Conservation (phyloP, 2,888 invertebrate genomes). For the Lasius platythorax region DNA sequence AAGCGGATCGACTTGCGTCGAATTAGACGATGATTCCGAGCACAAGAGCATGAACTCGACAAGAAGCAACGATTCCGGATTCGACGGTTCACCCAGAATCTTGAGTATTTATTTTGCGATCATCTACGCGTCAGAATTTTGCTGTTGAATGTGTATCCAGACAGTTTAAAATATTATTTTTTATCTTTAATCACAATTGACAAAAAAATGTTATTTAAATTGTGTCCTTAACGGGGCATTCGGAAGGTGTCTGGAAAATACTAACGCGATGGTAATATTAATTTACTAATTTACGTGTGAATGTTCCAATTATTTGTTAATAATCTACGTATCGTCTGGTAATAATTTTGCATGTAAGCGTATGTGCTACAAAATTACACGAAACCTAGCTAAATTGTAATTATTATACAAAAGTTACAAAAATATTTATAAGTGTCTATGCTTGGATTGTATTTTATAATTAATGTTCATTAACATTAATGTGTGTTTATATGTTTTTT, state of each 20-base stretch:
- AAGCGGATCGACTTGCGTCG: constrained; percentile 84
- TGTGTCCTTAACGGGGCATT: background rate
- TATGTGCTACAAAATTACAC: constrained; percentile 23
- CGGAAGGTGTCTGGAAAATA: background rate
- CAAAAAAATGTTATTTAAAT: background rate
- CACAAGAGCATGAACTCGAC: constrained; percentile 89
- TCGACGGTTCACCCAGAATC: constrained; percentile 87
- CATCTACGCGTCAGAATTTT: constrained; percentile 42
- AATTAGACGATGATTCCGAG: constrained; percentile 86
- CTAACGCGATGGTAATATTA: background rate
- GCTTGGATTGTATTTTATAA: constrained; percentile 1
- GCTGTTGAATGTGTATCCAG: background rate
- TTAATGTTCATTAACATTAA: background rate
- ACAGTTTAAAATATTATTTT: background rate
- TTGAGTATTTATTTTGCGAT: constrained; percentile 80
- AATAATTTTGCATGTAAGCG: constrained; percentile 1
- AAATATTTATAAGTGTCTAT: background rate
- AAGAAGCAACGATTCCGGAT: constrained; percentile 94
- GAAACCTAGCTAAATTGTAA: background rate
- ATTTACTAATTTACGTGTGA: background rate
- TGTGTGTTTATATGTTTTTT: background rate
- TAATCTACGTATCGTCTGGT: background rate
- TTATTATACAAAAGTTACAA: background rate
- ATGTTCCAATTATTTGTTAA: background rate
- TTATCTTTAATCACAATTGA: background rate